Conservation (phyloP, 2,797 vertebrate species). For the Manis pentadactyla region DNA sequence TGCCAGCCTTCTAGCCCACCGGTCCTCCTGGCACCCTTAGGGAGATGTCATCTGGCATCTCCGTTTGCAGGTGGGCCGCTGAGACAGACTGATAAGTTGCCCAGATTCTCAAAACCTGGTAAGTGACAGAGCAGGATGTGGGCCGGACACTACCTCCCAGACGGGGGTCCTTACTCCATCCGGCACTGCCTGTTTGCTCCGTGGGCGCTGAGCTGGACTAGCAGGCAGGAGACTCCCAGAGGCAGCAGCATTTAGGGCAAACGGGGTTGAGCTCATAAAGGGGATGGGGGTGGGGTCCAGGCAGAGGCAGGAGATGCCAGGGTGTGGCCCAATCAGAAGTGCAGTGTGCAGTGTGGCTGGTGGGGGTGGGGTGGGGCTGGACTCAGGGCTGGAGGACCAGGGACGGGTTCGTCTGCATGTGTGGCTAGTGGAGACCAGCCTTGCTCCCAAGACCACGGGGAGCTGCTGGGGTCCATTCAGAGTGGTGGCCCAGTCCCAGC, state of each 20-base stretch:
- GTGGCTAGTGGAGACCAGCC: background rate
- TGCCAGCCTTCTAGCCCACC: too few species aligned
- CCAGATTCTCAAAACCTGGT: background rate
- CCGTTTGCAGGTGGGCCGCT: background rate
- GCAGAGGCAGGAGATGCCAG: background rate
- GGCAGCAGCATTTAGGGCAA: too few species aligned
- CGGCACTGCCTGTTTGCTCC: background rate
- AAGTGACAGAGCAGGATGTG: background rate
- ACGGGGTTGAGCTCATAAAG: background rate
- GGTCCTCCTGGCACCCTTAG: background rate
- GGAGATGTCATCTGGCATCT: background rate
- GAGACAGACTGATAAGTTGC: background rate
- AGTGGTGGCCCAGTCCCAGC: background rate
- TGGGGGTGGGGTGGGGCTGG: background rate
- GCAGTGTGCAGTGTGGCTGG: rapidly evolving
- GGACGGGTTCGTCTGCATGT: background rate
- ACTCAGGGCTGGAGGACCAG: background rate
- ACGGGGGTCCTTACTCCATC: rapidly evolving
- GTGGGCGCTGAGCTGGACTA: background rate
- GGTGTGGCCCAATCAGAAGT: background rate
- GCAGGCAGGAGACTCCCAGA: background rate
- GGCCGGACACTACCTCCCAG: background rate
- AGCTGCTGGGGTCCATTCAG: background rate
- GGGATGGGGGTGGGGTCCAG: background rate
- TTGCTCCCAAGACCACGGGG: rapidly evolving